These are phyloP conservation scores for Lasiommata megera DNA, from an alignment of 2,888 invertebrate species.

Conservation along the genomic window DNA sequence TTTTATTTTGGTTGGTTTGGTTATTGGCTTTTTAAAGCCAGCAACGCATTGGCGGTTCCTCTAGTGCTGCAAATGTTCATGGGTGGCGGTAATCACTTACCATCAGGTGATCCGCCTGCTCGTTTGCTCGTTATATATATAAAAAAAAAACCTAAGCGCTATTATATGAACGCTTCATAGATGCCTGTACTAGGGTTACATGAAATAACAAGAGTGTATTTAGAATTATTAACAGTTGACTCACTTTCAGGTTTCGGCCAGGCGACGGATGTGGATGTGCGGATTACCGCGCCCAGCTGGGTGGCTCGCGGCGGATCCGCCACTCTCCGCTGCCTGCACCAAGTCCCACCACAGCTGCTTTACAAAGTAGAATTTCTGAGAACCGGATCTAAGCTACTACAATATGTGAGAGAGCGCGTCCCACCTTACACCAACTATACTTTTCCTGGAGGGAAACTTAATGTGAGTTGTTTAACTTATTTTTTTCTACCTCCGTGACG, in stretches of 20 bases:
- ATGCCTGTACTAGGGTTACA: too few relatives aligned
- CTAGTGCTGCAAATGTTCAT: too few relatives aligned
- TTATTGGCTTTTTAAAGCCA: too few relatives aligned
- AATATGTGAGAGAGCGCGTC: conserved; percentile 88
- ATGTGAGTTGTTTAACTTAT: conserved; percentile 89
- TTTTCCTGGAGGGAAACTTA: conserved; percentile 85
- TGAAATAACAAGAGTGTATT: too few relatives aligned
- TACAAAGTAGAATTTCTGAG: conserved; percentile 86
- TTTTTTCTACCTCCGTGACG: too few relatives aligned
- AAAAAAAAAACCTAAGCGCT: too few relatives aligned
- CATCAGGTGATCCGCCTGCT: too few relatives aligned
- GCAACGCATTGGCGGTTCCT: too few relatives aligned
- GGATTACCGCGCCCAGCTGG: conserved; percentile 86
- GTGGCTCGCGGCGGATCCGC: conserved; percentile 88
- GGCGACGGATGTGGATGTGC: conserved; percentile 82
- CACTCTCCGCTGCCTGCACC: conserved; percentile 87
- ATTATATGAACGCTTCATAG: too few relatives aligned
- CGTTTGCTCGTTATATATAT: too few relatives aligned
- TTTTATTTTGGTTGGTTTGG: too few relatives aligned
- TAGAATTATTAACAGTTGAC: background rate
- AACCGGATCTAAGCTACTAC: conserved; percentile 85
- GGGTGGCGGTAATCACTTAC: too few relatives aligned
- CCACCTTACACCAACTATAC: conserved; percentile 86
- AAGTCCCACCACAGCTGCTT: conserved; percentile 86
- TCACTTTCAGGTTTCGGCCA: conserved; percentile 56